These are phyloP conservation scores for human (Homo sapiens) DNA, from an alignment of 2,113 vertebrate genomes.

Conservation along the genomic window GRCh38 chr7:38725501-38726000, in stretches of 20 bases:
- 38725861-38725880: accelerated
- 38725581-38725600: neutral
- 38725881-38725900: too few relatives aligned
- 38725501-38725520: neutral
- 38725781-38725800: neutral
- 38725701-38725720: neutral
- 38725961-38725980: neutral
- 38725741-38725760: neutral
- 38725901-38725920: accelerated
- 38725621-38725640: neutral
- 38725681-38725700: neutral
- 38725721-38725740: neutral
- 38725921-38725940: neutral
- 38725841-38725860: neutral
- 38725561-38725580: conserved; percentile 53
- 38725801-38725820: neutral
- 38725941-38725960: neutral
- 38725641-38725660: neutral
- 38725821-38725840: neutral
- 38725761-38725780: neutral
- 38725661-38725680: neutral
- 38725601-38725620: neutral
- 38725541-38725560: neutral
- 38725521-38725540: neutral
- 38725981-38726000: neutral